Conservation (phyloP, 2,888 invertebrate species). For the Macropis europaea region DNA sequence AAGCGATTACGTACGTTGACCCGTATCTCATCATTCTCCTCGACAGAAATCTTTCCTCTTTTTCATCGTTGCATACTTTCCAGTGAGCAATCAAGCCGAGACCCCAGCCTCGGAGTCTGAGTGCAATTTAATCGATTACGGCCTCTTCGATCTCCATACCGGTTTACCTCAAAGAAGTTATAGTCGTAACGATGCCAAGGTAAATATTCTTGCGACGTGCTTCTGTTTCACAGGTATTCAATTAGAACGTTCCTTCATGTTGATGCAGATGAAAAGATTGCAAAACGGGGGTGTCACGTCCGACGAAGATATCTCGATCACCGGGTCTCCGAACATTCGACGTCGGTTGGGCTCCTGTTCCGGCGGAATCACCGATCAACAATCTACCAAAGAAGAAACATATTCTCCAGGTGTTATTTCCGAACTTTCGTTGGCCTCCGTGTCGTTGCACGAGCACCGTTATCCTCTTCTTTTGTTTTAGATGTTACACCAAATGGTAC, state of each 20-base stretch:
- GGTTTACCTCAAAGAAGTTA: slow-evolving; percentile 82
- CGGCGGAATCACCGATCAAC: slow-evolving; percentile 75
- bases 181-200: slow-evolving; percentile 77
- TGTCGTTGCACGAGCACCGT: no score
- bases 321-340: slow-evolving; percentile 86
- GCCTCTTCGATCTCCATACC: slow-evolving; percentile 87
- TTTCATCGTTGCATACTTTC: slow-evolving; percentile 17
- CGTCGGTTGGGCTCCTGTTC: slow-evolving; percentile 85
- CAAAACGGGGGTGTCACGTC: slow-evolving; percentile 82
- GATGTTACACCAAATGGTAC: slow-evolving; percentile 96
- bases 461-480: slow-evolving; percentile 53
- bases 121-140: slow-evolving; percentile 88
- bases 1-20: slow-evolving; percentile 82
- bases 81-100: slow-evolving; percentile 85
- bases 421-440: neutral
- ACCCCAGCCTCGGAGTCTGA: slow-evolving; percentile 88
- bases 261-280: slow-evolving; percentile 76
- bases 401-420: slow-evolving; percentile 81
- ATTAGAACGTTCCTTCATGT: neutral
- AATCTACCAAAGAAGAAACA: slow-evolving; percentile 80
- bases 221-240: neutral
- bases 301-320: slow-evolving; percentile 83
- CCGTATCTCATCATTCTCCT: neutral
- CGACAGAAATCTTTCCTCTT: neutral
- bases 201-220: slow-evolving; percentile 36